These are phyloP conservation scores for Thrips palmi DNA, from an alignment of 1,140 invertebrate species.

Conservation along the genomic window DNA sequence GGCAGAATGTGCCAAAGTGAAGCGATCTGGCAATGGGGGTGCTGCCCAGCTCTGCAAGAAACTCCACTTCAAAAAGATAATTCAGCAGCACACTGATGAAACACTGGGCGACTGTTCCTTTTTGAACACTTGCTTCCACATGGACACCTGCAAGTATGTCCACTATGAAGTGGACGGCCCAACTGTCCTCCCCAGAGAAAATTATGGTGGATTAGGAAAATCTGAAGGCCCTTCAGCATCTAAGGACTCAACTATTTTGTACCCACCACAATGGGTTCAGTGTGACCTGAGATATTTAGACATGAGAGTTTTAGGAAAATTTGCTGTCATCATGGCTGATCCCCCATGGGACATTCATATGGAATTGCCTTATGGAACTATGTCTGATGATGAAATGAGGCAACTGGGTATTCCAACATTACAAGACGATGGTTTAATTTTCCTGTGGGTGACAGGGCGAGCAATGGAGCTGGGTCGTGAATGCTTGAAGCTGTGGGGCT, in stretches of 20 bases:
- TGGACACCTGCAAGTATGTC: slow-evolving; percentile 96
- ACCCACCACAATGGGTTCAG: slow-evolving; percentile 90
- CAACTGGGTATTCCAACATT: slow-evolving; percentile 75
- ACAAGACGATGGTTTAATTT: slow-evolving; percentile 91
- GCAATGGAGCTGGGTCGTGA: slow-evolving; percentile 94
- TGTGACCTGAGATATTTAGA: slow-evolving; percentile 90
- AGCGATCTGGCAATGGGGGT: no score
- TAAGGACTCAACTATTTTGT: slow-evolving; percentile 45
- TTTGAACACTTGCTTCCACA: slow-evolving; percentile 96
- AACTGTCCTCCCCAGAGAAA: slow-evolving; percentile 18
- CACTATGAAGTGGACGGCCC: slow-evolving; percentile 78
- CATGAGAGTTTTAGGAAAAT: slow-evolving; percentile 89
- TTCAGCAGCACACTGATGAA: slow-evolving; percentile 92
- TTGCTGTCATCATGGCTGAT: slow-evolving; percentile 88
- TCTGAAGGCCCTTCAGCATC: slow-evolving; percentile 9
- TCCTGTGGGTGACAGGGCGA: slow-evolving; percentile 94
- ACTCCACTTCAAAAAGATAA: slow-evolving; percentile 94
- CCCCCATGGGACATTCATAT: slow-evolving; percentile 98
- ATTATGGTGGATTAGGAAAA: slow-evolving; percentile 6
- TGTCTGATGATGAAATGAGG: slow-evolving; percentile 98
- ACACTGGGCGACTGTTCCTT: slow-evolving; percentile 92
- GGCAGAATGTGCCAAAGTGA: slow-evolving; percentile 63
- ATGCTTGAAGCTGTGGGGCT: slow-evolving; percentile 84
- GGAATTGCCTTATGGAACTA: slow-evolving; percentile 97
- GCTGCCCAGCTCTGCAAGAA: slow-evolving; percentile 55